Percentiles rank a stretch among this genome's conserved stretches.
Conservation (phyloP, 2,888 invertebrate genomes). For the Eutolmus rufibarbis region DNA sequence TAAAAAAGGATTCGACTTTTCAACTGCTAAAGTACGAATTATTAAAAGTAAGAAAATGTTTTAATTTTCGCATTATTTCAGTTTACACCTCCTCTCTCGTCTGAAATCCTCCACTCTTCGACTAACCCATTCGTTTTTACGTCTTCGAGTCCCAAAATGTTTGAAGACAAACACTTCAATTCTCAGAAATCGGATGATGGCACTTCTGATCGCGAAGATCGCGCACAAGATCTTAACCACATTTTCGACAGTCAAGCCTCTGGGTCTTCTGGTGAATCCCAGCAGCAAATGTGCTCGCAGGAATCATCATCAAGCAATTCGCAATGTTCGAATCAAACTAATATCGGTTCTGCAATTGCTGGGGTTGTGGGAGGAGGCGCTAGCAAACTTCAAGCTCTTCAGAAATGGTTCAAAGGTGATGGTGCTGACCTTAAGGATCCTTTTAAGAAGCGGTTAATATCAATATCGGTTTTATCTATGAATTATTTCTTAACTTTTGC, state of each 20-base stretch:
- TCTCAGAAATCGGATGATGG: slow-evolving; percentile 38
- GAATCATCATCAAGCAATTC: slow-evolving; percentile 45
- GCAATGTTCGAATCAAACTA: slow-evolving; percentile 52
- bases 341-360: slow-evolving; percentile 61
- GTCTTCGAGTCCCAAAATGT: slow-evolving; percentile 44
- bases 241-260: slow-evolving; percentile 36
- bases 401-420: slow-evolving; percentile 63
- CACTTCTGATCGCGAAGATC: slow-evolving; percentile 15
- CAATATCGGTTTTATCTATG: not conserved
- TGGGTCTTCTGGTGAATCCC: slow-evolving; percentile 39
- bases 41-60: not conserved
- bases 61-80: slow-evolving; percentile 24
- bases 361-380: slow-evolving; percentile 63
- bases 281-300: not conserved
- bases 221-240: slow-evolving; percentile 39
- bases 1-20: slow-evolving; percentile 56
- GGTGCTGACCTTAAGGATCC: slow-evolving; percentile 54
- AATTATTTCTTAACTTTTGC: not conserved
- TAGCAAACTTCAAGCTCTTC: slow-evolving; percentile 61
- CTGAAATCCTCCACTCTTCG: slow-evolving; percentile 49
- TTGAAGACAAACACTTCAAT: slow-evolving; percentile 14
- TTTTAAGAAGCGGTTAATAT: slow-evolving; percentile 44
- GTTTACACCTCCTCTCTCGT: slow-evolving; percentile 52
- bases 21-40: slow-evolving; percentile 49
- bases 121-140: slow-evolving; percentile 48